Percentiles rank a stretch among this genome's conserved stretches.
Conservation (phyloP, 2,888 invertebrate species). For the Nomada ferruginata region DNA sequence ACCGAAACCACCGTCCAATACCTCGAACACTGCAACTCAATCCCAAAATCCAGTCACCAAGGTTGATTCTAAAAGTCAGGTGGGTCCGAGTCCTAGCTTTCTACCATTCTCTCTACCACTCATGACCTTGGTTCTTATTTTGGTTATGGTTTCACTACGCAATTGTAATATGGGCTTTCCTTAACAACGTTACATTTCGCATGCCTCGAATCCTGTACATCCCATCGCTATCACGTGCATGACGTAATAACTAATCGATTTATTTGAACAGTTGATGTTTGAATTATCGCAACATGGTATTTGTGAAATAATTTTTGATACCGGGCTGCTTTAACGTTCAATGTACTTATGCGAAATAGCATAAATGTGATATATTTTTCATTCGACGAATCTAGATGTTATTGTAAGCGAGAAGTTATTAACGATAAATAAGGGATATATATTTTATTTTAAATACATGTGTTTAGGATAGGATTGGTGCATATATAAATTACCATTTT, state of each 20-base stretch:
- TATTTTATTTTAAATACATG: conserved; percentile 6
- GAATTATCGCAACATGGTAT: conserved; percentile 2
- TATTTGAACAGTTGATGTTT: background rate
- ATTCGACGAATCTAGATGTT: too few species aligned
- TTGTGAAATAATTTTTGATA: background rate
- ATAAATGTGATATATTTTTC: too few species aligned
- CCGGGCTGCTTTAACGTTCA: too few species aligned
- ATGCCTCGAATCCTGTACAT: conserved; percentile 54
- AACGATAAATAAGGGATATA: background rate
- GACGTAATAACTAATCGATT: conserved; percentile 30
- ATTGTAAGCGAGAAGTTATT: background rate
- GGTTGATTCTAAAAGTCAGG: conserved; percentile 86
- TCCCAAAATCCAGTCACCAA: conserved; percentile 85
- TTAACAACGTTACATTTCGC: conserved; percentile 56
- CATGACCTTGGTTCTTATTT: conserved; percentile 70
- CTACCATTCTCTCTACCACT: conserved; percentile 73
- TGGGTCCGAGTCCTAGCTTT: conserved; percentile 84
- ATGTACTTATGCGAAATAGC: too few species aligned
- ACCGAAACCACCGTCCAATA: conserved; percentile 83
- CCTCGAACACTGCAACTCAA: conserved; percentile 82
- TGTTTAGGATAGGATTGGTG: too few species aligned
- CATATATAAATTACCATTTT: too few species aligned
- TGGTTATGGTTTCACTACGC: conserved; percentile 61
- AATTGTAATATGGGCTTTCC: conserved; percentile 62
- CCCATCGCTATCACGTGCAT: conserved; percentile 46